Evolutionary conservation across 2,888 invertebrate genomes (phyloP).

Genomic region (Spisula solida): DNA sequence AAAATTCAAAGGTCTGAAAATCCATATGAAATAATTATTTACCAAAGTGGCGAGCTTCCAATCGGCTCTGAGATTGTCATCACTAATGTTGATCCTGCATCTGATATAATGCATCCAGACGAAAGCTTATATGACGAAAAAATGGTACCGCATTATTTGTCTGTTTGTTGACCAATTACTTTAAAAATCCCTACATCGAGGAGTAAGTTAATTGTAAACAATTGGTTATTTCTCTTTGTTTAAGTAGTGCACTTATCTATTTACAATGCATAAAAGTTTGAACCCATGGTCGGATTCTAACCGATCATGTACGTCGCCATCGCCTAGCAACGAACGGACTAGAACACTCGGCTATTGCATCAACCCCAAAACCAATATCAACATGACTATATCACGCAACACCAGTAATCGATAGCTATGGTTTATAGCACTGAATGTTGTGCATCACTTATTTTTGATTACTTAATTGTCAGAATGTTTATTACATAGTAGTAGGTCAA

Average conservation of each 20-base stretch:
- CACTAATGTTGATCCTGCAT: slow-evolving; percentile 70
- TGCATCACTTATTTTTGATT: too few species aligned
- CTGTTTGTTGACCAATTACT: too few species aligned
- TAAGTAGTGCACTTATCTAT: background rate
- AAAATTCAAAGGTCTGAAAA: slow-evolving; percentile 49
- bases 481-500: too few species aligned
- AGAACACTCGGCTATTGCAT: too few species aligned
- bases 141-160: slow-evolving; percentile 53
- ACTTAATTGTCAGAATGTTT: background rate
- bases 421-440: too few species aligned
- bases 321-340: too few species aligned
- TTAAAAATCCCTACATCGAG: too few species aligned
- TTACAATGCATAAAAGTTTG: background rate
- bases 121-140: slow-evolving; percentile 63
- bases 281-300: too few species aligned
- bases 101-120: slow-evolving; percentile 61
- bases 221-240: background rate
- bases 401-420: too few species aligned
- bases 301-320: too few species aligned
- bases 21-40: slow-evolving; percentile 67
- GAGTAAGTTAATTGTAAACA: background rate
- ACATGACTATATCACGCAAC: too few species aligned
- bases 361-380: too few species aligned
- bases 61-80: slow-evolving; percentile 62
- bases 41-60: slow-evolving; percentile 66